Percentiles rank a stretch among this genome's conserved stretches.
Evolutionary conservation across 92 coral and sea anemone genomes (phyloP).

Genomic region (Paragorgia papillata): DNA sequence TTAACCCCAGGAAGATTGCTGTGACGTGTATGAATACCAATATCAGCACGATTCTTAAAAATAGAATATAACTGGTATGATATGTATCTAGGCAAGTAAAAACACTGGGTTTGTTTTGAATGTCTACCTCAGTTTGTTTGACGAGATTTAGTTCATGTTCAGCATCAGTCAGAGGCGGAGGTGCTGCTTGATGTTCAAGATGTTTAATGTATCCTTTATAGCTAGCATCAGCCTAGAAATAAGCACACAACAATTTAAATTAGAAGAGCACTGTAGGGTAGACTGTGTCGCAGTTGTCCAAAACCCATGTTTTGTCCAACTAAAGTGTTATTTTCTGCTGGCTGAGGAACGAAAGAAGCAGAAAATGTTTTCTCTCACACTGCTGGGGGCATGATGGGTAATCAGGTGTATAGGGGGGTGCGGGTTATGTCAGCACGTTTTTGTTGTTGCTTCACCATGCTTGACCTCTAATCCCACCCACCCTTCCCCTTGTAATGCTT

Average conservation of each 20-base stretch:
- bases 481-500: too few species aligned
- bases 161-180: constrained; percentile 90
- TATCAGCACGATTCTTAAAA: constrained; percentile 74
- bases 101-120: background rate
- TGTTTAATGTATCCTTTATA: constrained; percentile 78
- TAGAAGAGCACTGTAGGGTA: too few species aligned
- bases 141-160: constrained; percentile 78
- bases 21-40: constrained; percentile 80
- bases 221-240: constrained; percentile 68
- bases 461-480: too few species aligned
- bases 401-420: too few species aligned
- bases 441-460: too few species aligned
- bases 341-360: too few species aligned
- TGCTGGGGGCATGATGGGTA: too few species aligned
- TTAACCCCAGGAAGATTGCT: constrained; percentile 95
- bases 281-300: too few species aligned
- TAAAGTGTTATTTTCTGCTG: too few species aligned
- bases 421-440: too few species aligned
- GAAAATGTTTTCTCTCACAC: too few species aligned
- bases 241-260: constrained; percentile 3
- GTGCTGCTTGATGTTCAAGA: constrained; percentile 73
- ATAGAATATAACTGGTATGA: background rate
- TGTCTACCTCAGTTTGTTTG: constrained; percentile 80
- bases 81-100: background rate
- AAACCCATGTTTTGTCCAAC: too few species aligned